Evolutionary conservation across 2,888 invertebrate genomes (phyloP).

Genomic region (Archips xylosteana): DNA sequence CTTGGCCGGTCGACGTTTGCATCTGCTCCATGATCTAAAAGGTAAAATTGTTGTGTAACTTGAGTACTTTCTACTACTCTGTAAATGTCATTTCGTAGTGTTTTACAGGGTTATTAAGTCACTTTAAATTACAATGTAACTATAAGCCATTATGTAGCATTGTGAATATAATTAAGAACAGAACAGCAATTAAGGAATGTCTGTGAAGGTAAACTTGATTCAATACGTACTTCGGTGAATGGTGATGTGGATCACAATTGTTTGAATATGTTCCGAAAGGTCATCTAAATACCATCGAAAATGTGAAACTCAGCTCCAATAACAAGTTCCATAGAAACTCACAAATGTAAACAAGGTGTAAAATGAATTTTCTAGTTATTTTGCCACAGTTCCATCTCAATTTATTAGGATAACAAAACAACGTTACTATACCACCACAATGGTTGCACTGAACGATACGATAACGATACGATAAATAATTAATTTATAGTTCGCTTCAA

Average conservation of each 20-base stretch:
- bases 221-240: constrained; percentile 25
- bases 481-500: not conserved
- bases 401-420: constrained; percentile 46
- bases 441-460: constrained; percentile 45
- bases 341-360: constrained; percentile 7
- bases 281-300: constrained; percentile 4
- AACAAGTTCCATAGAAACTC: constrained; percentile 2
- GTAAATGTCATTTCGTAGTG: not conserved
- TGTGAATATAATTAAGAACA: not conserved
- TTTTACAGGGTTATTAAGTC: not conserved
- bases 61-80: constrained; percentile 1
- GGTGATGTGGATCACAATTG: constrained; percentile 34
- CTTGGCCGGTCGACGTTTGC: constrained; percentile 56
- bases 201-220: constrained; percentile 1
- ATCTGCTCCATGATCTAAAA: constrained; percentile 69
- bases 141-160: not conserved
- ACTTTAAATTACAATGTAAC: not conserved
- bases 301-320: not conserved
- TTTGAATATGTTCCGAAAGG: constrained; percentile 19
- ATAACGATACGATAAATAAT: not conserved
- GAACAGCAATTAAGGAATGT: not conserved
- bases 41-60: constrained; percentile 1
- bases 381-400: constrained; percentile 61
- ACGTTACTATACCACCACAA: constrained; percentile 31
- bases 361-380: constrained; percentile 51